Base-by-base conservation (phyloP, 2,888 invertebrate species). In the Cancer borealis region DNA sequence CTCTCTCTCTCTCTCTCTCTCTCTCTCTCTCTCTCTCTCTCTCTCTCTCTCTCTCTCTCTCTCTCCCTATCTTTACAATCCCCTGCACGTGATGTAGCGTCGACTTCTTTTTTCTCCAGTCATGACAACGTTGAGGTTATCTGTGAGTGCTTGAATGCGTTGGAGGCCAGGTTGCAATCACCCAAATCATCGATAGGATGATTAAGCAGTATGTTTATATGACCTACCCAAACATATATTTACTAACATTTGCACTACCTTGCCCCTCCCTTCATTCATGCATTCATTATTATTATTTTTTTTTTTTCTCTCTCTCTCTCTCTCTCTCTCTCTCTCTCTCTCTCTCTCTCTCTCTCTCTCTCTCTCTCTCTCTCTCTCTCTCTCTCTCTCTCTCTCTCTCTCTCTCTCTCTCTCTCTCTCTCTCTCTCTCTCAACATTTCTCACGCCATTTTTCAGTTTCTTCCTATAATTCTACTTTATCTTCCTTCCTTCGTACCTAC, bases 21-120 rank as follows among this genome's bases (percentile, higher is more conserved):
- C 88, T 88, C 88, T 88, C 88, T 88, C 88, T 88, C 88, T 88
- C 88, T 88, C 88, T 88, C 88, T 88, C 88, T 88, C 88, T 88
- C 88, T 88, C 88, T 88, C 88, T 88, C 88, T 88, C 88, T 88
- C 88, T 88, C 88, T 88, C 88, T 88, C 88, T 88, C 88, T 88
- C 88, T 88, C 88, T 88, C 88, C 45, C 39, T 39, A 0, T 39
- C 21, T 2, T n/a, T 0, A 21, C n/a, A 4, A 14, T 66, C n/a
- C 8, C 60, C 17, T 21, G 21, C 14, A 4, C 60, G 60, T 17
- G 60, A 66, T 66, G 3, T 66, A 17, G 17, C 60, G 14, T 8
- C 54, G 17, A 17, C 60, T 4, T 66, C 21, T 66, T n/a, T 66
- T 66, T 54, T 14, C 54, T 54, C 14, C 54, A 54, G 14, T 12